phyloP scores from a whole-genome alignment of 2,797 vertebrate species.

The Sebastes cheni region DNA sequence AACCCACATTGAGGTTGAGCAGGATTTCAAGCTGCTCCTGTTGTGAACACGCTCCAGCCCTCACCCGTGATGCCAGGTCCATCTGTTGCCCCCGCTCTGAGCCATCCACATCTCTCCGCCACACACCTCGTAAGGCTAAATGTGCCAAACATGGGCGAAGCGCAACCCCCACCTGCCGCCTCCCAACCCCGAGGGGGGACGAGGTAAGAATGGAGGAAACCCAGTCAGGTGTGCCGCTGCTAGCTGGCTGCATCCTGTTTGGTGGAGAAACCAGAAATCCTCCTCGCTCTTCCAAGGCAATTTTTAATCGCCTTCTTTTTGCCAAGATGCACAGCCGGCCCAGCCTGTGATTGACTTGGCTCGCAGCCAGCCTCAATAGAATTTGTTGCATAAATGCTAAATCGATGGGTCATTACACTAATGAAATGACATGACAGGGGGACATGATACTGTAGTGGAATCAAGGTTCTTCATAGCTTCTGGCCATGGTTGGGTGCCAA shows the following conservation, averaged over 20 bases:
- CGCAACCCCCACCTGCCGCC: neutral
- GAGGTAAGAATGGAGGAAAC: conserved; percentile 4
- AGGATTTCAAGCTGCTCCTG: conserved; percentile 64
- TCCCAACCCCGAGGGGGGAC: neutral
- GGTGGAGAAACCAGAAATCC: conserved; percentile 22
- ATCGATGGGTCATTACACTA: conserved; percentile 66
- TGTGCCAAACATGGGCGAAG: conserved; percentile 22
- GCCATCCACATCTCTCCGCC: conserved; percentile 5
- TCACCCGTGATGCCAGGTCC: conserved; percentile 41
- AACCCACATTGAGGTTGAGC: conserved; percentile 34
- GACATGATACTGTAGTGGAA: conserved; percentile 28
- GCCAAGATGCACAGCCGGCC: conserved; percentile 61
- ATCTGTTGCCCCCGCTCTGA: conserved; percentile 64
- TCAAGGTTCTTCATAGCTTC: conserved; percentile 48
- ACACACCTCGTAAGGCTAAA: conserved; percentile 3
- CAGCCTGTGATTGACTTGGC: conserved; percentile 68
- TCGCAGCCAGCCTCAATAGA: conserved; percentile 37
- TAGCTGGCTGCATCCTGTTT: conserved; percentile 28
- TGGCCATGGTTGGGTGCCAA: conserved; percentile 25
- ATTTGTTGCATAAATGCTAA: conserved; percentile 64
- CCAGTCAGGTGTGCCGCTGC: conserved; percentile 23
- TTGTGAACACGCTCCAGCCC: conserved; percentile 25
- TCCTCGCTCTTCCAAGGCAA: conserved; percentile 24
- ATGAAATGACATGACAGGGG: conserved; percentile 60
- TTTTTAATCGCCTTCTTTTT: conserved; percentile 59